Evolutionary conservation across 2,113 vertebrate species (phyloP).

Genomic region (Camarhynchus parvulus): DNA sequence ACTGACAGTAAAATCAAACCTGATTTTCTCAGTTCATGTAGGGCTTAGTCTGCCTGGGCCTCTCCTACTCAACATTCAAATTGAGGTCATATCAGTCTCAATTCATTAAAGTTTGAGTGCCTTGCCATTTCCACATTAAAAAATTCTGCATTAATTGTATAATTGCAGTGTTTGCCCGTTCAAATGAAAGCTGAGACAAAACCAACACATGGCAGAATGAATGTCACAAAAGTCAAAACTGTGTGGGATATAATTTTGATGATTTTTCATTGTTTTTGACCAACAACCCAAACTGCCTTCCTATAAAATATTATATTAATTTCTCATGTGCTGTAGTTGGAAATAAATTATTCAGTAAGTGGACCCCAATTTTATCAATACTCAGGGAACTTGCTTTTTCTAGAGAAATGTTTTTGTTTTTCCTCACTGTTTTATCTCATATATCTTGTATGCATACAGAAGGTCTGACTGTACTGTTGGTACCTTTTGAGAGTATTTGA

Average conservation of each 20-base stretch:
- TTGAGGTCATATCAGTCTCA: neutral
- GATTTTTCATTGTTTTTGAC: neutral
- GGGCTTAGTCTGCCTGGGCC: neutral
- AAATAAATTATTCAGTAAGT: neutral
- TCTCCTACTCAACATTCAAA: neutral
- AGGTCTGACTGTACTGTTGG: neutral
- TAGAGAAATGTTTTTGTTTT: neutral
- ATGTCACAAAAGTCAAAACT: neutral
- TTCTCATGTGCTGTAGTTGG: neutral
- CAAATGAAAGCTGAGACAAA: neutral
- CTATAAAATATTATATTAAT: neutral
- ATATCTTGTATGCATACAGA: rapidly evolving
- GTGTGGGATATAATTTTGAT: neutral
- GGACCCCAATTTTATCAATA: neutral
- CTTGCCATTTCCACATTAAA: neutral
- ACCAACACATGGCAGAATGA: neutral
- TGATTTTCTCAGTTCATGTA: neutral
- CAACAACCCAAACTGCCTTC: neutral
- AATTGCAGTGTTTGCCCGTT: neutral
- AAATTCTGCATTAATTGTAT: neutral
- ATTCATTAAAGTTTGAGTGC: neutral
- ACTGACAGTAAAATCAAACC: neutral
- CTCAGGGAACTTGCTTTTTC: neutral
- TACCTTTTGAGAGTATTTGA: neutral
- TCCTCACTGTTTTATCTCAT: neutral